Base-by-base conservation (phyloP, 2,113 vertebrate species). In the Planiliza haematocheilus region DNA sequence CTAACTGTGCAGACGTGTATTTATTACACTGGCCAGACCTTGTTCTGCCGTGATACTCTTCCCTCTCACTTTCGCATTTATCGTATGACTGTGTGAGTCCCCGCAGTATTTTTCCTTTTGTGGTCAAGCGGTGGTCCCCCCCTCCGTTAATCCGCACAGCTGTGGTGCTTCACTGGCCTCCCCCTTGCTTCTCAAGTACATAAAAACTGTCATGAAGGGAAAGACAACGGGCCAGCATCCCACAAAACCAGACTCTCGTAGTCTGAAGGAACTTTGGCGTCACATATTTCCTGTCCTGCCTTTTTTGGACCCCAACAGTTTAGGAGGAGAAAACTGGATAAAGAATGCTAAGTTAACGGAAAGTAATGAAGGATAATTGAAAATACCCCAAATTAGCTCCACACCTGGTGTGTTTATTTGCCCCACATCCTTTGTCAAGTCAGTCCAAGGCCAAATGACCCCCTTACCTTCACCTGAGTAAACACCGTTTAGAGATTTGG, bases 51-150 rank as follows among this genome's bases (percentile, higher is more conserved):
- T 49, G 21, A 68, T 73, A 62, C 69, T 55, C 67, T 60, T 24
- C 61, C 43, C 57, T 60, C 62, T 70, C 64, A 21, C 41, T 75
- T 65, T 50, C 45, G 10, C 20, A 59, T 70, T 78, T 48, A 46
- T 20, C 8, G 21, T 41, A 52, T 38, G 37, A 62, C 61, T 2
- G 13, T 42, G 14, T 16, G 24, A 30, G 56, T 52, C 49, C 18
- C 18, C 30, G 57, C 38, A 52, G 42, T 43, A 43, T 79, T 76
- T 82, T 79, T 77, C 87, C 85, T 86, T 89, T 89, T 90, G 83
- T 89, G 85, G 89, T 89, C 81, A 86, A 68, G 55, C 70, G 49
- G 58, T 43, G 1, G 53, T 13, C 57, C 3, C 13, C 43, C 51
- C 11, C 14, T 4, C 8, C 12, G 21, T 68, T 77, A 37, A 64